These are phyloP conservation scores for Mormyrus iriodes DNA, from an alignment of 2,113 vertebrate species.

Conservation along the genomic window DNA sequence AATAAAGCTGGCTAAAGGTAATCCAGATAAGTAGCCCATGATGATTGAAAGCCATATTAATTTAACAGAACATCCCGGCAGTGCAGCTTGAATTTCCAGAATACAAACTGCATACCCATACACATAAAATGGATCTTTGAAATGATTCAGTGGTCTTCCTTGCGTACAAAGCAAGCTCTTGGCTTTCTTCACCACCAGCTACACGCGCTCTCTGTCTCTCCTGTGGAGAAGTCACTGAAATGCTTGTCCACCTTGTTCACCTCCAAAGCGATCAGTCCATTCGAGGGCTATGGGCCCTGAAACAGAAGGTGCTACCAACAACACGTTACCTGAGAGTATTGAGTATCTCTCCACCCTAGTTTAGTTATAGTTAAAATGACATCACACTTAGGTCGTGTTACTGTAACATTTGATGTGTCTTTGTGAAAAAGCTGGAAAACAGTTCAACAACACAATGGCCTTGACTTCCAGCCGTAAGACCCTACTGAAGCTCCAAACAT, in stretches of 20 bases:
- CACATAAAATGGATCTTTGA: background rate
- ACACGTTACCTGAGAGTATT: background rate
- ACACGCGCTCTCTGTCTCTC: background rate
- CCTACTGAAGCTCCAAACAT: background rate
- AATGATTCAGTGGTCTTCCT: background rate
- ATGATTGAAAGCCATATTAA: background rate
- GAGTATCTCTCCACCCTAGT: background rate
- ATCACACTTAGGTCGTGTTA: background rate
- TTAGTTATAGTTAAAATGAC: background rate
- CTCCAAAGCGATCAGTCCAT: background rate
- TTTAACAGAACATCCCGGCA: background rate
- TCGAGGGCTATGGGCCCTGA: background rate
- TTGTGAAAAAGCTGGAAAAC: background rate
- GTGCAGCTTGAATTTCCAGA: background rate
- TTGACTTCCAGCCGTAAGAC: background rate
- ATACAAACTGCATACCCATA: background rate
- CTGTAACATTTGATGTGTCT: background rate
- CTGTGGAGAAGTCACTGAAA: background rate
- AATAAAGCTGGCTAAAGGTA: background rate
- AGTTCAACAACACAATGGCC: background rate
- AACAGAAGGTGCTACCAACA: background rate
- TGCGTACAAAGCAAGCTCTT: background rate
- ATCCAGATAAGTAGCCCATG: background rate
- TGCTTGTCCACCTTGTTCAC: background rate
- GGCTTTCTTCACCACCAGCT: background rate